A percentile compares a stretch with the other conserved stretches of the same genome.
Conservation (phyloP, 2,113 vertebrate genomes). For the Verasper variegatus region DNA sequence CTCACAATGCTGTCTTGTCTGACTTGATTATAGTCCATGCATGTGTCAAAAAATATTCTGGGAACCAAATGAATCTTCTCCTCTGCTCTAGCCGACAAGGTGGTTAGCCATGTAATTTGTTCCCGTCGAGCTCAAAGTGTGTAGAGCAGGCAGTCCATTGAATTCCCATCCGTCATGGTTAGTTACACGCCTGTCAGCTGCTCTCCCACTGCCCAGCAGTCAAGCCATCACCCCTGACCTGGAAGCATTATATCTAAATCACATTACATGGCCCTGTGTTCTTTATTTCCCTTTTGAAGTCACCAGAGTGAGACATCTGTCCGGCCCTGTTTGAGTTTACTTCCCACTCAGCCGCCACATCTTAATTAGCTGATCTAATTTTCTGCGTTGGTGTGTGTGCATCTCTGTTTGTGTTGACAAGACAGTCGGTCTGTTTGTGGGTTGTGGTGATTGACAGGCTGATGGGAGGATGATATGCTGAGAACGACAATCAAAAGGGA, state of each 20-base stretch:
- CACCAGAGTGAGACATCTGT: constrained; percentile 82
- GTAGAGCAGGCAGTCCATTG: constrained; percentile 80
- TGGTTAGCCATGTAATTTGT: constrained; percentile 70
- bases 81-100: constrained; percentile 50
- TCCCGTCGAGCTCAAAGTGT: constrained; percentile 62
- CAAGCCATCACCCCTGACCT: constrained; percentile 82
- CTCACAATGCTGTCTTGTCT: constrained; percentile 40
- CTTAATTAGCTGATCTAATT: constrained; percentile 80
- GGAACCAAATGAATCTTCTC: constrained; percentile 49
- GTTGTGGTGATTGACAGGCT: constrained; percentile 70
- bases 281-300: constrained; percentile 79
- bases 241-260: constrained; percentile 85
- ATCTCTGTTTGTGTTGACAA: constrained; percentile 32
- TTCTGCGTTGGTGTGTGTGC: constrained; percentile 41
- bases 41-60: constrained; percentile 49
- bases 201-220: constrained; percentile 79
- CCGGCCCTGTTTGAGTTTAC: constrained; percentile 76
- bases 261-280: constrained; percentile 81
- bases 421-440: constrained; percentile 61
- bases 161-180: constrained; percentile 85
- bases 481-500: constrained; percentile 66
- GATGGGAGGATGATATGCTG: constrained; percentile 76
- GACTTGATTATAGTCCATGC: constrained; percentile 48
- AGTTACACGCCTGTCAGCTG: constrained; percentile 85
- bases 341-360: constrained; percentile 72